Percentiles rank a stretch among this genome's conserved stretches.
These are phyloP conservation scores for Synergus itoensis DNA, from an alignment of 2,888 invertebrate genomes.

Conservation along the genomic window DNA sequence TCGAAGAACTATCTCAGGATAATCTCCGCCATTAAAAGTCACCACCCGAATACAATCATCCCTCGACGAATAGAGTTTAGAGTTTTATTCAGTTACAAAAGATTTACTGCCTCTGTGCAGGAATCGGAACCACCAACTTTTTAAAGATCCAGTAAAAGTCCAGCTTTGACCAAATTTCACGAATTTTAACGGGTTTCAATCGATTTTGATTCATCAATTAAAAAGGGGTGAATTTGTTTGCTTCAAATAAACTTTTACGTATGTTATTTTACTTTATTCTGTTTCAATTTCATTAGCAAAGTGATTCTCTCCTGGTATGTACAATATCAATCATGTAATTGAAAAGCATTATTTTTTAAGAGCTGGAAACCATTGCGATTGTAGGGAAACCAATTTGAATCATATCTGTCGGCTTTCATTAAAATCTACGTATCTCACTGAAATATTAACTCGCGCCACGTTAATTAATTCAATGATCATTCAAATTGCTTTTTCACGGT, in stretches of 20 bases:
- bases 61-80: neutral
- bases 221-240: no score
- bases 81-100: neutral
- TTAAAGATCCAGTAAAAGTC: no score
- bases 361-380: neutral
- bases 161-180: no score
- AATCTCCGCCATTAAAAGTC: conserved; percentile 63
- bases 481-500: neutral
- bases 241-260: no score
- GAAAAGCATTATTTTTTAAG: neutral
- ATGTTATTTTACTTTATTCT: no score
- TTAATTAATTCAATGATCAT: no score
- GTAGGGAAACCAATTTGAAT: neutral
- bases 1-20: conserved; percentile 60
- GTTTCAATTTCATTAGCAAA: neutral
- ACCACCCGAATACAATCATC: conserved; percentile 33
- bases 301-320: neutral
- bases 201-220: no score
- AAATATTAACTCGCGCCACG: neutral
- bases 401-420: neutral
- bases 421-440: neutral
- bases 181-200: no score
- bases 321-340: neutral
- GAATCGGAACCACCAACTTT: no score
- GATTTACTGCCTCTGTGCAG: conserved; percentile 46